These are phyloP conservation scores for Notolepis coatsorum DNA, from an alignment of 2,797 vertebrate genomes.

Conservation along the genomic window DNA sequence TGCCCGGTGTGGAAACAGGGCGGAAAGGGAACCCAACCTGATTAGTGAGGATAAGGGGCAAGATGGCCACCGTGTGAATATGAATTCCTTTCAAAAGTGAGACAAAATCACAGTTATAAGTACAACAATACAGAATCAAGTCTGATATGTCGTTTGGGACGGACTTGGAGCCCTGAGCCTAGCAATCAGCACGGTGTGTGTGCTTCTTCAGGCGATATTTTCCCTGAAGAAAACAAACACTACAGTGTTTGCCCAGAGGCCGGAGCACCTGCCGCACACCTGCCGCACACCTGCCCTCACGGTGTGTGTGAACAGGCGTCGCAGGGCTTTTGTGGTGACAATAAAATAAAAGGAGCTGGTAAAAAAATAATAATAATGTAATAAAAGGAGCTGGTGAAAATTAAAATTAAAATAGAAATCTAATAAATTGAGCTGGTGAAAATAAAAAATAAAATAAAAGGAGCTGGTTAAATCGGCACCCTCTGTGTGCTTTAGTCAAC, in stretches of 20 bases:
- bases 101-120: neutral
- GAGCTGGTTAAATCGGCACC: too few relatives aligned
- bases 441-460: too few relatives aligned
- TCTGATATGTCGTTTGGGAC: slow-evolving; percentile 59
- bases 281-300: slow-evolving; percentile 74
- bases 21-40: too few relatives aligned
- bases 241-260: slow-evolving; percentile 86
- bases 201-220: slow-evolving; percentile 76
- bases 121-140: slow-evolving; percentile 42
- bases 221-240: slow-evolving; percentile 83
- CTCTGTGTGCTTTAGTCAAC: too few relatives aligned
- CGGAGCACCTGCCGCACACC: slow-evolving; percentile 89
- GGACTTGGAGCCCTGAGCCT: slow-evolving; percentile 53
- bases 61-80: too few relatives aligned
- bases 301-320: slow-evolving; percentile 37
- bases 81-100: slow-evolving; percentile 11
- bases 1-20: too few relatives aligned
- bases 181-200: slow-evolving; percentile 61
- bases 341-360: too few relatives aligned
- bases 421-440: too few relatives aligned
- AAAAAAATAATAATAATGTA: too few relatives aligned
- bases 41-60: too few relatives aligned
- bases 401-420: too few relatives aligned
- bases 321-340: slow-evolving; percentile 71
- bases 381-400: too few relatives aligned